phyloP scores from a whole-genome alignment of 2,888 invertebrate genomes.

The Ametastegia equiseti region DNA sequence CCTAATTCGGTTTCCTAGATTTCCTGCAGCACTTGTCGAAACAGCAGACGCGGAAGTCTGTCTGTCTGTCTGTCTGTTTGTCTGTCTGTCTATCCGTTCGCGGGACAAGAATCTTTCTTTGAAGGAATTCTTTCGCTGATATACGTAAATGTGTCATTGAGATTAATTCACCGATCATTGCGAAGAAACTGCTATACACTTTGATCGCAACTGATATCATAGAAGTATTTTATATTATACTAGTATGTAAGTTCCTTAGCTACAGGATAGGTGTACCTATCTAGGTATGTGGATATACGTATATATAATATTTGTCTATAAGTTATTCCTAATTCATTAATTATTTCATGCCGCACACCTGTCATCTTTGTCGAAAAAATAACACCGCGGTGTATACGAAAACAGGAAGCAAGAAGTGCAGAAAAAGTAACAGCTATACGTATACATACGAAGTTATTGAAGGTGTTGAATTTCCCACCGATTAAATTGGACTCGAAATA shows the following conservation, averaged over 20 bases:
- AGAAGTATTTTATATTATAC: neutral
- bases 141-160: slow-evolving; percentile 40
- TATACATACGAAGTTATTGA: too few relatives aligned
- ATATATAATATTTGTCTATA: slow-evolving; percentile 3
- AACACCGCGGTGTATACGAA: neutral
- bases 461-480: too few relatives aligned
- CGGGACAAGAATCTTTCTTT: neutral
- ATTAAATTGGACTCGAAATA: slow-evolving; percentile 25
- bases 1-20: slow-evolving; percentile 41
- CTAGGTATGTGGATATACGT: neutral
- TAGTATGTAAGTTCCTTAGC: too few relatives aligned
- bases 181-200: slow-evolving; percentile 23
- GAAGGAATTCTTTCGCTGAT: slow-evolving; percentile 31
- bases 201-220: slow-evolving; percentile 1
- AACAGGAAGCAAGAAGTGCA: slow-evolving; percentile 34
- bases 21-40: slow-evolving; percentile 37
- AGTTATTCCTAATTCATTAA: slow-evolving; percentile 38
- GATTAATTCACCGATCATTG: slow-evolving; percentile 40
- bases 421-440: slow-evolving; percentile 13
- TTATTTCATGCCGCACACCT: neutral
- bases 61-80: too few relatives aligned
- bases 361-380: slow-evolving; percentile 35
- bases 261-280: too few relatives aligned
- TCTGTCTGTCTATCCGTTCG: too few relatives aligned
- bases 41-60: slow-evolving; percentile 30